phyloP scores from a whole-genome alignment of 2,797 vertebrate genomes.

The Acipenser ruthenus region DNA sequence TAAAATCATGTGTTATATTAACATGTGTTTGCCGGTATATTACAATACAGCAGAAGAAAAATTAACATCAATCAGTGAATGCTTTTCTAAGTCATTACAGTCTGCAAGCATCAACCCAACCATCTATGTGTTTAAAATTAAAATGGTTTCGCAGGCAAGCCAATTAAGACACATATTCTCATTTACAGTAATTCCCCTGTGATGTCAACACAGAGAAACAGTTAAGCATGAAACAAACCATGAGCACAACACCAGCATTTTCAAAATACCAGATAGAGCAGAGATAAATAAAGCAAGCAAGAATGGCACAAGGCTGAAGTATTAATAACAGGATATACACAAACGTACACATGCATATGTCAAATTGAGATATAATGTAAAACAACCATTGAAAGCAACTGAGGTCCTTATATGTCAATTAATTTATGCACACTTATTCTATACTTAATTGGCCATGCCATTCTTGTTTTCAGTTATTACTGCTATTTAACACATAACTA shows the following conservation, averaged over 20 bases:
- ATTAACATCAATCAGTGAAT: background rate
- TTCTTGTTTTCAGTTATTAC: background rate
- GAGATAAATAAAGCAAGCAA: no score
- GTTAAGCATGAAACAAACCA: background rate
- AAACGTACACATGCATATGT: background rate
- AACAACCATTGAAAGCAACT: background rate
- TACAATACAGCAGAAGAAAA: no score
- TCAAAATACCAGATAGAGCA: no score
- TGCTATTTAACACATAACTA: background rate
- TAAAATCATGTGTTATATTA: no score
- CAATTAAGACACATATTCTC: constrained; percentile 2
- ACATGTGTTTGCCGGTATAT: no score
- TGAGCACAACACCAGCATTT: no score
- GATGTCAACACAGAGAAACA: background rate
- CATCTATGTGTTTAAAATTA: constrained; percentile 1
- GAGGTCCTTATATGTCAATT: background rate
- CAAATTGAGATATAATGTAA: background rate
- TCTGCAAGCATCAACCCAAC: background rate
- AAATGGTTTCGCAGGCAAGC: background rate
- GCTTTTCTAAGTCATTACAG: background rate
- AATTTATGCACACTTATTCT: background rate
- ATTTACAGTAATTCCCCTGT: constrained; percentile 1
- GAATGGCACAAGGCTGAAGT: no score
- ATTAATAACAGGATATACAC: no score
- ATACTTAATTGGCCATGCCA: background rate